Evolutionary conservation across 2,888 invertebrate species (phyloP).

Genomic region (Ashinkailepas kermadecensis): DNA sequence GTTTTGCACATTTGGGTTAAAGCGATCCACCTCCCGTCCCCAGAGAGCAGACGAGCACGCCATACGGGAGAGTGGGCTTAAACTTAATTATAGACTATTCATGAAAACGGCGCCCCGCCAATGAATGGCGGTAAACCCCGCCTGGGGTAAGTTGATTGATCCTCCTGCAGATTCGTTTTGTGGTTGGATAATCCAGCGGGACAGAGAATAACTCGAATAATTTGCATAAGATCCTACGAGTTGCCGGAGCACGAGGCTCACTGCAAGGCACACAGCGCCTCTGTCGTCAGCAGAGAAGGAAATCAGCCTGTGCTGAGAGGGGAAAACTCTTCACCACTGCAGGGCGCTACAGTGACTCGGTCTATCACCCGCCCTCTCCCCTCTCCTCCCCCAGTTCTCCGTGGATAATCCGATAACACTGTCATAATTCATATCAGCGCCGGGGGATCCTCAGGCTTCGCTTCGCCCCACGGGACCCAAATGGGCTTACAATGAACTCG

Average conservation of each 20-base stretch:
- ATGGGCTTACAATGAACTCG: neutral
- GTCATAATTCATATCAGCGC: slow-evolving; percentile 2
- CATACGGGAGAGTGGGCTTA: slow-evolving; percentile 15
- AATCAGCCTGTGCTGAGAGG: no score
- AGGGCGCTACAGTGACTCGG: no score
- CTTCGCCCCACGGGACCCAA: neutral
- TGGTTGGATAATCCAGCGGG: neutral
- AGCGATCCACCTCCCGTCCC: neutral
- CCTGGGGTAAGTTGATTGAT: neutral
- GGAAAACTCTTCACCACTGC: no score
- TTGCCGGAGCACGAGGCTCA: no score
- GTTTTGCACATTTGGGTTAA: slow-evolving; percentile 20
- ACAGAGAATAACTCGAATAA: neutral
- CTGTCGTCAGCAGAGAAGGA: no score
- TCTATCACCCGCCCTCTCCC: no score
- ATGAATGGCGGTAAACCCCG: neutral
- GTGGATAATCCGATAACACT: slow-evolving; percentile 8
- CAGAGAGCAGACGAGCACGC: neutral
- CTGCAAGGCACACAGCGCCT: no score
- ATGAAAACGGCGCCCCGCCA: neutral
- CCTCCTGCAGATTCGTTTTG: neutral
- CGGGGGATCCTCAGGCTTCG: neutral
- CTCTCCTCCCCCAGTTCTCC: neutral
- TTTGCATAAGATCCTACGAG: no score
- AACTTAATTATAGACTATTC: slow-evolving; percentile 19